phyloP scores from a whole-genome alignment of 2,113 vertebrate genomes.

The Lucifuga dentata region DNA sequence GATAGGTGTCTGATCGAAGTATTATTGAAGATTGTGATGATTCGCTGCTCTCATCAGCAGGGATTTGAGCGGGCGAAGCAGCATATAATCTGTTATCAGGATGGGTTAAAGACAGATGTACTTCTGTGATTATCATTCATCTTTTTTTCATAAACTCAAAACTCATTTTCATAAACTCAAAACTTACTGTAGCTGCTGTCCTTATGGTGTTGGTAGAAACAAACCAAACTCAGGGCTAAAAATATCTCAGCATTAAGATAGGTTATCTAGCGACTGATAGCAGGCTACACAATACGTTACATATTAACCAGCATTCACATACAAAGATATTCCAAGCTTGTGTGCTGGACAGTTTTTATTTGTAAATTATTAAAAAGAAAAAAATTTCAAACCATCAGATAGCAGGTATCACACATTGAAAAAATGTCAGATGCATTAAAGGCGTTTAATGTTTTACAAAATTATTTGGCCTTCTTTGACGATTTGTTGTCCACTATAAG shows the following conservation, averaged over 20 bases:
- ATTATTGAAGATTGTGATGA: slow-evolving; percentile 64
- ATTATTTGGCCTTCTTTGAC: too few species aligned
- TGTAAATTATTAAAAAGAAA: too few species aligned
- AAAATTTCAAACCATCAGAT: too few species aligned
- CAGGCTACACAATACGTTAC: slow-evolving; percentile 62
- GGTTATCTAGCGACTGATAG: slow-evolving; percentile 67
- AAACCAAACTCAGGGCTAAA: slow-evolving; percentile 53
- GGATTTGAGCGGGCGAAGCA: slow-evolving; percentile 51
- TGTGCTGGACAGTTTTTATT: too few species aligned
- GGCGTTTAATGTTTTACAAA: too few species aligned
- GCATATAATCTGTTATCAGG: slow-evolving; percentile 55
- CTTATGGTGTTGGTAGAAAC: slow-evolving; percentile 51
- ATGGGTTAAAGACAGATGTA: slow-evolving; percentile 26
- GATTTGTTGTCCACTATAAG: too few species aligned
- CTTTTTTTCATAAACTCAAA: slow-evolving; percentile 31
- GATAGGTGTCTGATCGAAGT: slow-evolving; percentile 53
- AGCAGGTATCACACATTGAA: too few species aligned
- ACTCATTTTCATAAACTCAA: slow-evolving; percentile 32
- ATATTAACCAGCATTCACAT: slow-evolving; percentile 73
- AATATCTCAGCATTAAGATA: slow-evolving; percentile 63
- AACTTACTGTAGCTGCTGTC: slow-evolving; percentile 41
- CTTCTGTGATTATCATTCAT: too few species aligned
- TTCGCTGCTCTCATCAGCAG: slow-evolving; percentile 59
- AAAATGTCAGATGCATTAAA: too few species aligned
- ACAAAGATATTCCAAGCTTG: too few species aligned